Percentiles rank a stretch among this genome's conserved stretches.
Evolutionary conservation across 2,797 vertebrate genomes (phyloP).

Genomic region (Galagoides demidoff): DNA sequence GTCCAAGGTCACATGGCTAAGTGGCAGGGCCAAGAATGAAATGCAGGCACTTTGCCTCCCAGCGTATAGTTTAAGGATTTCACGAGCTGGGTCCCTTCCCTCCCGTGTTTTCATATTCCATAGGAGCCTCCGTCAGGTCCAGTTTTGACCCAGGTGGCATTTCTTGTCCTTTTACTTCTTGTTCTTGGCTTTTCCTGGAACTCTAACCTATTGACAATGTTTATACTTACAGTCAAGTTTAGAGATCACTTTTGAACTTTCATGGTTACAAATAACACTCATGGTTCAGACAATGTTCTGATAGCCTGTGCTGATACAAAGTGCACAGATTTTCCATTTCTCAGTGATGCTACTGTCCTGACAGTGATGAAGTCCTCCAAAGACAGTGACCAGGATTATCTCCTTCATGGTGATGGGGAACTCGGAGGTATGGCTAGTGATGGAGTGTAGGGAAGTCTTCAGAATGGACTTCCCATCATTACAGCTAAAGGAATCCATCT

Average conservation of each 20-base stretch:
- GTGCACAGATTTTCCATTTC: background rate
- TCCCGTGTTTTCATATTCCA: background rate
- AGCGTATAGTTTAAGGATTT: background rate
- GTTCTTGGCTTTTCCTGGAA: background rate
- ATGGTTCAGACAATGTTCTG: background rate
- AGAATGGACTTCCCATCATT: background rate
- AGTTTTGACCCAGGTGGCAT: too few species aligned
- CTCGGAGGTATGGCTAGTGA: background rate
- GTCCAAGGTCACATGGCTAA: background rate
- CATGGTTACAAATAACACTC: background rate
- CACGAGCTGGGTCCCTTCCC: accelerated
- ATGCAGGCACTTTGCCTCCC: background rate
- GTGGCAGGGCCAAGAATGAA: background rate
- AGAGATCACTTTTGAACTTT: background rate
- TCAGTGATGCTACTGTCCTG: background rate
- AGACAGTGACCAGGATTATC: background rate
- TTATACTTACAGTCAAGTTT: background rate
- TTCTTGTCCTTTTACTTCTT: background rate
- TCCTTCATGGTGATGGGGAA: background rate
- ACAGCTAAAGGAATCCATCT: background rate
- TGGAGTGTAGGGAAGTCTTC: background rate
- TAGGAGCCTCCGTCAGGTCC: background rate
- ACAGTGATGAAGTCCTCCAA: background rate
- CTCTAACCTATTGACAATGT: background rate
- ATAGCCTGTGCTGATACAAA: background rate